phyloP scores from a whole-genome alignment of 2,888 invertebrate species.

The Phorcus lineatus region DNA sequence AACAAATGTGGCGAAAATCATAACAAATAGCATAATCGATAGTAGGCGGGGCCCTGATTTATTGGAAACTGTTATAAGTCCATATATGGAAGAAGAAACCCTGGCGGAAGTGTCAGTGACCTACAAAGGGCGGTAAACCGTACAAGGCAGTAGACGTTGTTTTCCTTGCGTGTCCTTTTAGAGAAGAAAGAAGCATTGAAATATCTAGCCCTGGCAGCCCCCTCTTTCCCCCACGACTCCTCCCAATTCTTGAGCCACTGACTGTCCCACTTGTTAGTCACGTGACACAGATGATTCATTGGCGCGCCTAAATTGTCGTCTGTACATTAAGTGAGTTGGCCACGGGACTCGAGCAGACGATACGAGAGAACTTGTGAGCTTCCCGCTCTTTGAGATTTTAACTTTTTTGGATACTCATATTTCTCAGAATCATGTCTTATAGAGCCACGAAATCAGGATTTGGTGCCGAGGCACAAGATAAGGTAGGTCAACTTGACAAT shows the following conservation, averaged over 20 bases:
- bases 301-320: slow-evolving; percentile 13
- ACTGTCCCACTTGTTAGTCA: background rate
- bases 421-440: background rate
- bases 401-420: no score
- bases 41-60: background rate
- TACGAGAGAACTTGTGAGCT: background rate
- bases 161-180: background rate
- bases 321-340: background rate
- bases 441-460: slow-evolving; percentile 23
- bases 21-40: background rate
- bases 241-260: background rate
- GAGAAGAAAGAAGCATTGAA: background rate
- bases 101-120: background rate
- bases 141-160: background rate
- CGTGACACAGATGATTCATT: background rate
- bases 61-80: background rate
- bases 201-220: background rate
- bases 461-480: background rate
- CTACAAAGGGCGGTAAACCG: background rate
- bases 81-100: background rate
- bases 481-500: background rate
- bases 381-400: no score
- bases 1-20: no score
- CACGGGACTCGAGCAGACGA: background rate
- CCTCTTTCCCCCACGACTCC: background rate